Evolutionary conservation across 2,797 vertebrate genomes (phyloP).

Genomic region (Chaenodraco wilsoni): DNA sequence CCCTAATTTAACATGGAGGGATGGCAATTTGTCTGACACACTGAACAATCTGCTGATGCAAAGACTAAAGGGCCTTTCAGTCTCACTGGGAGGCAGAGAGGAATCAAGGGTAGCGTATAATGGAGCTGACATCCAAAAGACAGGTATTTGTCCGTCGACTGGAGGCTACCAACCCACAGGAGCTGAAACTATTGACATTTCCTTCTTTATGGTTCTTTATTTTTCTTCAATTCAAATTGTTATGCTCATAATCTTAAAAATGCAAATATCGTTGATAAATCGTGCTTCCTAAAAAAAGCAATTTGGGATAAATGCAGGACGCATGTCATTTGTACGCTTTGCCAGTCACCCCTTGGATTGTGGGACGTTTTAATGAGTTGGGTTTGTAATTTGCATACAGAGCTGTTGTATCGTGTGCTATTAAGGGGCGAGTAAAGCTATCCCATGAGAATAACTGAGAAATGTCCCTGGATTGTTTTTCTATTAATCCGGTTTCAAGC

Average conservation of each 20-base stretch:
- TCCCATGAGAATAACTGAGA: conserved; percentile 51
- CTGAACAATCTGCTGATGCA: conserved; percentile 78
- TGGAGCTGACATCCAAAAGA: conserved; percentile 67
- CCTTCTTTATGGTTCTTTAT: conserved; percentile 16
- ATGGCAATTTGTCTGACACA: conserved; percentile 81
- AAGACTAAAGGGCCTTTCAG: conserved; percentile 78
- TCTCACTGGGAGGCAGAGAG: conserved; percentile 64
- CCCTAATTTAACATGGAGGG: conserved; percentile 77
- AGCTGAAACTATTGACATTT: conserved; percentile 26
- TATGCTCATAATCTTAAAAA: neutral
- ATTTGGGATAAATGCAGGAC: neutral
- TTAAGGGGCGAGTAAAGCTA: conserved; percentile 40
- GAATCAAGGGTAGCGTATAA: conserved; percentile 65
- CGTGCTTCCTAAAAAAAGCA: neutral
- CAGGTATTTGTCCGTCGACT: conserved; percentile 66
- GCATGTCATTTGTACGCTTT: conserved; percentile 10
- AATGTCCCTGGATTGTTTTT: conserved; percentile 52
- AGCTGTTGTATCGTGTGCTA: conserved; percentile 21
- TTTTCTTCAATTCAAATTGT: conserved; percentile 35
- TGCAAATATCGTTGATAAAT: neutral
- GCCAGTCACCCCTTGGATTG: neutral
- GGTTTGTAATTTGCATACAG: conserved; percentile 42
- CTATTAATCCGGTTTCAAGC: conserved; percentile 64
- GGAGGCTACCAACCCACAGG: conserved; percentile 52
- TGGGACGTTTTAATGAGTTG: conserved; percentile 17